phyloP scores from a whole-genome alignment of 2,888 invertebrate genomes.

The Ectemnius continuus region DNA sequence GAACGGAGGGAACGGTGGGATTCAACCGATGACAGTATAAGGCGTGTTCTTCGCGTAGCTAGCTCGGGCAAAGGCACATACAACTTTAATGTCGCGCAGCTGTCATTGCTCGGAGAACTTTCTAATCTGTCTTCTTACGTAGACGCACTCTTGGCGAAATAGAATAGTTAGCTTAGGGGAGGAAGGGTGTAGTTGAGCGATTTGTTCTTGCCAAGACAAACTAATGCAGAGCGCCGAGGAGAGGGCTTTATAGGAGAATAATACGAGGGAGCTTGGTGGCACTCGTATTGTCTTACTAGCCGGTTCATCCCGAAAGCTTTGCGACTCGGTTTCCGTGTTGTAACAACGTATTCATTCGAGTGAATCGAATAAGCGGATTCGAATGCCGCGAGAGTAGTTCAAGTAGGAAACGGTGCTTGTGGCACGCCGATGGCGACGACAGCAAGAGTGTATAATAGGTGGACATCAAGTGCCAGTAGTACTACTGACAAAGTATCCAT shows the following conservation, averaged over 20 bases:
- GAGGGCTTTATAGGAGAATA: neutral
- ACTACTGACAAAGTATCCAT: conserved; percentile 39
- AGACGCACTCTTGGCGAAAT: neutral
- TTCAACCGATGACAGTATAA: conserved; percentile 10
- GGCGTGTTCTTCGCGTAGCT: no score
- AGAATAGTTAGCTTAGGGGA: neutral
- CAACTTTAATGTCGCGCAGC: conserved; percentile 42
- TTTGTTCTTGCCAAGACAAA: neutral
- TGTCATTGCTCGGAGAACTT: conserved; percentile 16
- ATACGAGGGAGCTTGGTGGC: neutral
- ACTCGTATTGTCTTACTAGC: neutral
- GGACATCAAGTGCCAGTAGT: conserved; percentile 18
- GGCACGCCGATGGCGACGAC: conserved; percentile 8
- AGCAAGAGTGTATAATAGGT: conserved; percentile 9
- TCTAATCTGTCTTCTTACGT: conserved; percentile 24
- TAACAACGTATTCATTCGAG: neutral
- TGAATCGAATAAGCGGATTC: conserved; percentile 16
- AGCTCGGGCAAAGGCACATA: neutral
- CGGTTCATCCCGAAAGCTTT: conserved; percentile 3
- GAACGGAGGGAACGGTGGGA: neutral
- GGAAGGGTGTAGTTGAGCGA: neutral
- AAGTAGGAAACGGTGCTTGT: neutral
- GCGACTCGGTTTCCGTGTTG: conserved; percentile 7
- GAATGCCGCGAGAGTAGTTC: conserved; percentile 19
- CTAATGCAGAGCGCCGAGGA: neutral